Base-by-base conservation (phyloP, 2,888 invertebrate species). In the Chesias legatella region DNA sequence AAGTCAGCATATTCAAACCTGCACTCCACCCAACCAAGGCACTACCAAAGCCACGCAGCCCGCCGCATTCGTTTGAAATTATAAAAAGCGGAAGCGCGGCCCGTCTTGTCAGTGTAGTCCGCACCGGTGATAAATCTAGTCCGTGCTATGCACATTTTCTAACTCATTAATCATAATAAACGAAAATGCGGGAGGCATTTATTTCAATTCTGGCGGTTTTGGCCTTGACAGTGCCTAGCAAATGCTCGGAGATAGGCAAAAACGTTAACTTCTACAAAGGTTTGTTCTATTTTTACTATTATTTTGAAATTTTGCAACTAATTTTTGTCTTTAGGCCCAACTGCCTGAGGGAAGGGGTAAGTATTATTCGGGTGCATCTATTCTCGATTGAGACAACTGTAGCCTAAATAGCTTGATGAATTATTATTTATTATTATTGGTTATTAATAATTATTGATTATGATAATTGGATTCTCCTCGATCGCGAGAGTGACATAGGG, bases 201-300 rank as follows among this genome's bases (percentile, higher is more conserved):
- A 58, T 83, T 60, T 76, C 79, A 59, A 68, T 83, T 60, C 56
- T 83, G 36, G 73, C 73, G 39, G 50, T 83, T 11, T 53, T 76
- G 23, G 74, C 59, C 3, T 48, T 74, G n/a, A 56, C 67, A 7
- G 56, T 58, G 13, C 52, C 70, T 10, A 59, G 55, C 29, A 67
- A 67, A 56, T 63, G 73, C 44, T 65, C 77, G 6, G 81, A 80
- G 30, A 53, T 73, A 28, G 77, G 76, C 25, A 82, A 76, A 51
- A 83, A 84, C 45, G 85, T 84, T 63, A 86, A 85, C 67, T 81
- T 75, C 55, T 85, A 85, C 56, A 86, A 86, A 83, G 86, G 86
- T 85, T 63, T 24, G 10, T 13, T 1, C 8, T 7, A 1, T 25
- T 17, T 30, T 30, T n/a, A 5, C 7, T 22, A 22, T 22, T 22